These are phyloP conservation scores for Megalonaias nervosa DNA, from an alignment of 1,140 invertebrate species.

Conservation along the genomic window DNA sequence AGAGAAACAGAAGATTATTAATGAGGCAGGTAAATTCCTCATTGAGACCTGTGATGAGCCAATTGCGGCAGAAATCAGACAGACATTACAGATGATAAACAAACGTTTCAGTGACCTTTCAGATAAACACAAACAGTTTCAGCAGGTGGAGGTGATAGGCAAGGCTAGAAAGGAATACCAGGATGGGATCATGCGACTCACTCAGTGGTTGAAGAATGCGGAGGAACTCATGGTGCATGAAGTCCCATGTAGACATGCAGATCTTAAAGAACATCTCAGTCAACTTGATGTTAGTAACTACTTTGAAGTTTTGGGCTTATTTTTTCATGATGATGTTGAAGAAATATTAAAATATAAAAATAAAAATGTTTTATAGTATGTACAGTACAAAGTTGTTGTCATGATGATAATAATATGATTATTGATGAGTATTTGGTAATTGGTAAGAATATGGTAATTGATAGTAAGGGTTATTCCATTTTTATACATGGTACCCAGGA, in stretches of 20 bases:
- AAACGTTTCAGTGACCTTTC: slow-evolving; percentile 81
- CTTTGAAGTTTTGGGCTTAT: too few relatives aligned
- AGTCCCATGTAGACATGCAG: slow-evolving; percentile 79
- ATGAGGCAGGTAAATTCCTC: slow-evolving; percentile 89
- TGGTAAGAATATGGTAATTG: too few relatives aligned
- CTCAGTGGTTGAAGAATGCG: slow-evolving; percentile 85
- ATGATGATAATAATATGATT: too few relatives aligned
- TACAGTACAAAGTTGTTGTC: too few relatives aligned
- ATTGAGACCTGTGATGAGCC: slow-evolving; percentile 88
- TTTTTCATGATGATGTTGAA: too few relatives aligned
- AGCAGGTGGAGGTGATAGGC: slow-evolving; percentile 89
- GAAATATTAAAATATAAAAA: too few relatives aligned
- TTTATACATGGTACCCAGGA: too few relatives aligned
- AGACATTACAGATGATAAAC: slow-evolving; percentile 81
- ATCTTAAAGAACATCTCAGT: slow-evolving; percentile 85
- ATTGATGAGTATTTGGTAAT: too few relatives aligned
- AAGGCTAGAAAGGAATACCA: slow-evolving; percentile 87
- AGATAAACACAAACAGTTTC: slow-evolving; percentile 66
- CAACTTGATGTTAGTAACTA: slow-evolving; percentile 78
- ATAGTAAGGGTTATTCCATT: too few relatives aligned
- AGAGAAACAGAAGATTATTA: slow-evolving; percentile 86
- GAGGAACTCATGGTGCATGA: slow-evolving; percentile 73
- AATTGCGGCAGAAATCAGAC: slow-evolving; percentile 83
- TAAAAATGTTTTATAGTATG: too few relatives aligned
- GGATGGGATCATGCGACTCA: slow-evolving; percentile 82